A percentile compares a stretch with the other conserved stretches of the same genome.
These are phyloP conservation scores for Saccopteryx bilineata DNA, from an alignment of 2,113 vertebrate species.

Conservation along the genomic window DNA sequence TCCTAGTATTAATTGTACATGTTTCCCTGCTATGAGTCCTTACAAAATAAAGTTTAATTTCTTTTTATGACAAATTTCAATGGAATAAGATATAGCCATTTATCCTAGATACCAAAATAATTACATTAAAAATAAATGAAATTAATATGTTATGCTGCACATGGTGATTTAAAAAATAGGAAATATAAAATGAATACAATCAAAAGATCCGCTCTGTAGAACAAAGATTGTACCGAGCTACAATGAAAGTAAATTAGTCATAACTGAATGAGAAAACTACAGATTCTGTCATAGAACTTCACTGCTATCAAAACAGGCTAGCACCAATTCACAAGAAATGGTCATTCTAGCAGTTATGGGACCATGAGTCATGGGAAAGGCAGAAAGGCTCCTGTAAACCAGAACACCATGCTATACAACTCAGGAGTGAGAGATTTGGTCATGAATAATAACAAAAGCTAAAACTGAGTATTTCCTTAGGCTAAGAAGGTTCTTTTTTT, in stretches of 20 bases:
- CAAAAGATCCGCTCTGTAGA: not conserved
- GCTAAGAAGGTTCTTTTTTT: not conserved
- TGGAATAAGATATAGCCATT: not conserved
- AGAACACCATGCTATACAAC: not conserved
- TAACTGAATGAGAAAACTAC: not conserved
- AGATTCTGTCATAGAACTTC: not conserved
- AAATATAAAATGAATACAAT: not conserved
- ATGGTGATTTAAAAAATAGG: not conserved
- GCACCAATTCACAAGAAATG: not conserved
- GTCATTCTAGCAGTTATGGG: not conserved
- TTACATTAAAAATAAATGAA: constrained; percentile 15
- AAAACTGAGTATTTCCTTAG: not conserved
- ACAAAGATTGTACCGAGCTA: not conserved
- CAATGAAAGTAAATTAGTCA: not conserved
- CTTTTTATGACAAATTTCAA: not conserved
- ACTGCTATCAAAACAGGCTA: not conserved
- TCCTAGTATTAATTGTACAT: not conserved
- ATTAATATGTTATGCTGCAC: not conserved
- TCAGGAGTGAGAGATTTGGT: not conserved
- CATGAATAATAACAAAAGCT: not conserved
- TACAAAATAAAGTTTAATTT: not conserved
- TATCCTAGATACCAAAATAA: not conserved
- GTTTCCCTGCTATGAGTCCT: not conserved
- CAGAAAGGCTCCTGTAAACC: not conserved
- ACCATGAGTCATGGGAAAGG: not conserved